Base-by-base conservation (phyloP, 2,113 vertebrate genomes). In the Fulmarus glacialis region DNA sequence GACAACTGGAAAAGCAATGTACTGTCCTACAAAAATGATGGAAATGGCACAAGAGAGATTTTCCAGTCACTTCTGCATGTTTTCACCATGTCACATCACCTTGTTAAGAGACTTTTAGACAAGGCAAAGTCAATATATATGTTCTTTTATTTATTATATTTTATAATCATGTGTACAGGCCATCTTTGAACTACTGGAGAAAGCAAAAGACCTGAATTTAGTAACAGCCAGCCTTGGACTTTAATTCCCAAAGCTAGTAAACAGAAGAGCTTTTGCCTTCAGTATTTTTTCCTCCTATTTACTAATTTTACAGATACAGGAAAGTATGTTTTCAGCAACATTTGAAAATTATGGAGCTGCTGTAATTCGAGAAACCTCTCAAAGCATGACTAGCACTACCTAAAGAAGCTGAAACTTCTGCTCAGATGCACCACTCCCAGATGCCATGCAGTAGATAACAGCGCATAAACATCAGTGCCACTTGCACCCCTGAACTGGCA, bases 391-490 rank as follows among this genome's bases (percentile, higher is more conserved):
- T 36, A 70, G 22, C 9, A 42, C 40, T 32, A 71, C 38, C 24
- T 38, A 38, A 82, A 62, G 45, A 84, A 82, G 36, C 6, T 8
- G 10, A 6, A 87, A 62, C 8, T 72, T 75, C 15, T 26, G 40
- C 34, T 80, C 43, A 45, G 52, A 40, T 26, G 20, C 15, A 11
- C 6, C 27, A 14, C 19, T 48, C 45, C 21, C 62, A 66, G 56
- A 18, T 21, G 23, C 34, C 43, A 50, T 3, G 24, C 55, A 58
- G 11, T 0, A 53, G 10, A n/a, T 12, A 72, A 2, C 4, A 15
- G 52, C 19, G 74, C 23, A 14, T 22, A 53, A 71, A 71, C 14
- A 63, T 23, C 43, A 34, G 23, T 30, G 32, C 8, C 0, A 0
- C 21, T 9, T 53, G n/a, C 30, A 79, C 8, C 23, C 30, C 30